A percentile compares a stretch with the other conserved stretches of the same genome.
phyloP scores from a whole-genome alignment of 2,797 vertebrate genomes.

The Pitangus sulphuratus region DNA sequence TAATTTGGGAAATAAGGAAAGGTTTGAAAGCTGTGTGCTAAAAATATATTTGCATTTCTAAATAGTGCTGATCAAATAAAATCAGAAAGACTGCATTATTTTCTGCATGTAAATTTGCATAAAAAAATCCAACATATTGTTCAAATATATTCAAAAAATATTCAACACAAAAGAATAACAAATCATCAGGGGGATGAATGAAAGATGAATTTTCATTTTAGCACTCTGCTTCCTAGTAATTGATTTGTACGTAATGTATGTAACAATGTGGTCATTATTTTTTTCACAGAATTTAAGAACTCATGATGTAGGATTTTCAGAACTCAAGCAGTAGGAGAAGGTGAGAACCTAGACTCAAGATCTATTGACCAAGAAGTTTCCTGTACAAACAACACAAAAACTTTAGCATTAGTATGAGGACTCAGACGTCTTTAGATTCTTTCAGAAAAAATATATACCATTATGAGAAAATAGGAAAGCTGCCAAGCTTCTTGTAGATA shows the following conservation, averaged over 20 bases:
- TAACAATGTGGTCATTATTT: background rate
- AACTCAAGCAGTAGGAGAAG: background rate
- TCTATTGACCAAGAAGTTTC: background rate
- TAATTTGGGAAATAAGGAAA: background rate
- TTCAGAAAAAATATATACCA: background rate
- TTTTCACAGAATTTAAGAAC: background rate
- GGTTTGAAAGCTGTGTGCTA: background rate
- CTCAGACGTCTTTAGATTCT: background rate
- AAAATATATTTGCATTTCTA: background rate
- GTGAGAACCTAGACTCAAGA: background rate
- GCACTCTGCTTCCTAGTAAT: background rate
- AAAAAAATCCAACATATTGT: background rate
- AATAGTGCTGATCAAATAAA: background rate
- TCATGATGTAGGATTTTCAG: background rate
- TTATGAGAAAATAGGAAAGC: background rate
- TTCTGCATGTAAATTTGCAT: background rate
- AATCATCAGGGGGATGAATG: background rate
- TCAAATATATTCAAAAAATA: background rate
- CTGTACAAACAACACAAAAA: background rate
- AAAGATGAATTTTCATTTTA: background rate
- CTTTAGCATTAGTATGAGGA: background rate
- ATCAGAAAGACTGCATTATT: background rate
- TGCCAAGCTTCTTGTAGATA: slow-evolving; percentile 9
- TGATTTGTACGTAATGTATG: background rate
- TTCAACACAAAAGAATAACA: background rate